Evolutionary conservation across 2,888 invertebrate species (phyloP).

Genomic region (Pardosa pseudoannulata): DNA sequence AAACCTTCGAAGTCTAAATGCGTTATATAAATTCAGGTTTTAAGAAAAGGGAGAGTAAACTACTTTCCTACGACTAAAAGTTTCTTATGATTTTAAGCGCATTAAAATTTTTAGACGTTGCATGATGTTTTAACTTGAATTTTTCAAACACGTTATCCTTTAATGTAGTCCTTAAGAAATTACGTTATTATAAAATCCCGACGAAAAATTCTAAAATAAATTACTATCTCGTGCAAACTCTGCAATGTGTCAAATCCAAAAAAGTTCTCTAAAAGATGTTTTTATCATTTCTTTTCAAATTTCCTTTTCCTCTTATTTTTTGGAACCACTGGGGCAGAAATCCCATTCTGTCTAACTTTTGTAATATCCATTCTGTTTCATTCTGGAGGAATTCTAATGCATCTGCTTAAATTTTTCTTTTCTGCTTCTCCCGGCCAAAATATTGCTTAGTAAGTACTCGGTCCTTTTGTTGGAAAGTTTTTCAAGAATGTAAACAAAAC

Average conservation of each 20-base stretch:
- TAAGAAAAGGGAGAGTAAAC: too few relatives aligned
- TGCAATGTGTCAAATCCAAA: background rate
- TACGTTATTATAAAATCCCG: too few relatives aligned
- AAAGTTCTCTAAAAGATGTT: background rate
- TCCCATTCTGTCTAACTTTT: constrained; percentile 6
- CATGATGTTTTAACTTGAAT: too few relatives aligned
- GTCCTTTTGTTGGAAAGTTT: too few relatives aligned
- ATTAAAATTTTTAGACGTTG: too few relatives aligned
- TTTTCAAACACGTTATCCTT: too few relatives aligned
- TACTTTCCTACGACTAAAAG: too few relatives aligned
- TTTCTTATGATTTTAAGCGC: too few relatives aligned
- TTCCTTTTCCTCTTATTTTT: background rate
- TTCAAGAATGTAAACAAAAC: too few relatives aligned
- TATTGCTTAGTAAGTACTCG: background rate
- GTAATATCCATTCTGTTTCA: background rate
- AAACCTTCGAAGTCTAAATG: too few relatives aligned
- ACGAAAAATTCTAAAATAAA: background rate
- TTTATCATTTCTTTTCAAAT: constrained; percentile 9
- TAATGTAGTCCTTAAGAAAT: too few relatives aligned
- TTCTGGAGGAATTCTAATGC: background rate
- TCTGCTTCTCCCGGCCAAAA: background rate
- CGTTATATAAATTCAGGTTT: too few relatives aligned
- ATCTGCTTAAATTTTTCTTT: background rate
- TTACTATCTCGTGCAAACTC: background rate
- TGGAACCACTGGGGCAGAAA: background rate